Percentiles rank a stretch among this genome's conserved stretches.
phyloP scores from a whole-genome alignment of 2,113 vertebrate species.

The Plecturocebus donacophilus region DNA sequence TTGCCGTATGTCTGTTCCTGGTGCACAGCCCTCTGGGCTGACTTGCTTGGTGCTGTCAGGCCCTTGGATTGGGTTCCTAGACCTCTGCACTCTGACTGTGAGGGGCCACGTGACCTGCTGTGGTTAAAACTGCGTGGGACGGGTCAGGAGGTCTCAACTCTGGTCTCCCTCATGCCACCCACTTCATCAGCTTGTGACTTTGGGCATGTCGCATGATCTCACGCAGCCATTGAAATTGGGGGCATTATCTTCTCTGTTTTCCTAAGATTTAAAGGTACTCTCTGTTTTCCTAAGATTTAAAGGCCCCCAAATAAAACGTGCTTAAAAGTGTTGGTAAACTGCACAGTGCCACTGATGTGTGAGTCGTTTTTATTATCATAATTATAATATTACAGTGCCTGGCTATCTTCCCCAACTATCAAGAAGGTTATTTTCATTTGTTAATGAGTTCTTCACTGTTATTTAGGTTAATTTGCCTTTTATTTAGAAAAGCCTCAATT shows the following conservation, averaged over 20 bases:
- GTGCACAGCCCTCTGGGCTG: neutral
- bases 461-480: neutral
- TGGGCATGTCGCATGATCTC: rapidly evolving
- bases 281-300: neutral
- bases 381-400: too few relatives aligned
- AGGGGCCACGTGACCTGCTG: rapidly evolving
- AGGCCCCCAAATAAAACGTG: rapidly evolving
- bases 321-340: too few relatives aligned
- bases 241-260: rapidly evolving
- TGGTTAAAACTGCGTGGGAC: rapidly evolving
- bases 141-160: neutral
- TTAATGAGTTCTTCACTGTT: neutral
- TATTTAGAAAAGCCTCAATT: neutral
- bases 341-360: neutral
- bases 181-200: rapidly evolving
- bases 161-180: neutral
- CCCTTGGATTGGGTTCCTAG: rapidly evolving
- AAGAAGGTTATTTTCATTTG: neutral
- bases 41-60: neutral
- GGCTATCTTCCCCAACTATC: rapidly evolving
- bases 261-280: neutral
- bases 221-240: rapidly evolving
- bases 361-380: too few relatives aligned
- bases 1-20: rapidly evolving
- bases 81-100: too few relatives aligned